Percentiles rank a stretch among this genome's conserved stretches.
Evolutionary conservation across 1,140 invertebrate species (phyloP).

Genomic region (Ctenoplectra terminalis): DNA sequence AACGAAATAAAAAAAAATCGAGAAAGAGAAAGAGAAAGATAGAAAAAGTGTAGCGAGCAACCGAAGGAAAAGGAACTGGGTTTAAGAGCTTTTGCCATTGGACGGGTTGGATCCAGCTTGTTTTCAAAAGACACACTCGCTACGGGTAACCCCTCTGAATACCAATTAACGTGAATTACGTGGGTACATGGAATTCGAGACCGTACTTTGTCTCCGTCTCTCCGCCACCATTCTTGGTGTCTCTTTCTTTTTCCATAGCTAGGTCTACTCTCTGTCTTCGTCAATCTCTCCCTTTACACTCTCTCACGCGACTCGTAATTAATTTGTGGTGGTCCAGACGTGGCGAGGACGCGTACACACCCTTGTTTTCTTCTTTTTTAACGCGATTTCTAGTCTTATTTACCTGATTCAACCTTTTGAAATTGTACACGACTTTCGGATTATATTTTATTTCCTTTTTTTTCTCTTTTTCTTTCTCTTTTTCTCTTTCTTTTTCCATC

Average conservation of each 20-base stretch:
- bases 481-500: background rate
- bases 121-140: slow-evolving; percentile 67
- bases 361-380: background rate
- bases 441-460: background rate
- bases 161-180: slow-evolving; percentile 70
- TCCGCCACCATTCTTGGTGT: slow-evolving; percentile 15
- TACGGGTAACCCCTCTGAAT: slow-evolving; percentile 61
- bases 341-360: slow-evolving; percentile 26
- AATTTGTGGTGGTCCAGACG: slow-evolving; percentile 51
- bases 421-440: background rate
- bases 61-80: slow-evolving; percentile 52
- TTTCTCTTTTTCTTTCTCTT: background rate
- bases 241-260: slow-evolving; percentile 4
- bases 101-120: slow-evolving; percentile 48
- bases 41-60: slow-evolving; percentile 27
- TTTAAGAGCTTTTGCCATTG: slow-evolving; percentile 59
- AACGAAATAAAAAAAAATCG: background rate
- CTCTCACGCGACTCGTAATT: slow-evolving; percentile 18
- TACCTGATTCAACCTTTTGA: background rate
- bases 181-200: slow-evolving; percentile 61
- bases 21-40: background rate
- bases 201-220: slow-evolving; percentile 44
- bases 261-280: background rate
- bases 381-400: background rate
- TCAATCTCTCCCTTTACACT: slow-evolving; percentile 19